These are phyloP conservation scores for Pocillopora grandis DNA, from an alignment of 92 coral and sea anemone species.

Conservation along the genomic window DNA sequence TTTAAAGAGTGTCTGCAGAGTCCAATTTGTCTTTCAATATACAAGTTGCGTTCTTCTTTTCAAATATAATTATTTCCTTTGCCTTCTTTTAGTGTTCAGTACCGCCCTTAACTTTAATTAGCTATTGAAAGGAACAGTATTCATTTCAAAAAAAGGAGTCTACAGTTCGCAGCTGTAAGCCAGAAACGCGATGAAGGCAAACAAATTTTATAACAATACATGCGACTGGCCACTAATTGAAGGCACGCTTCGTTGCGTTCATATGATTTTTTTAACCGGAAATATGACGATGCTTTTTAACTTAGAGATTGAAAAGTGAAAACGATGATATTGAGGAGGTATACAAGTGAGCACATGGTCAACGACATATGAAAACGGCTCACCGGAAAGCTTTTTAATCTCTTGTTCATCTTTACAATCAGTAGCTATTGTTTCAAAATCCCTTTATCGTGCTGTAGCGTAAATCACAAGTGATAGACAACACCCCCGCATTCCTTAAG, in stretches of 20 bases:
- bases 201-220: conserved; percentile 3
- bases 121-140: conserved; percentile 24
- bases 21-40: conserved; percentile 21
- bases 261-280: background rate
- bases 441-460: conserved; percentile 6
- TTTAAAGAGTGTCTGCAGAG: background rate
- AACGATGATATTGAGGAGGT: background rate
- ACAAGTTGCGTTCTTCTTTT: conserved; percentile 24
- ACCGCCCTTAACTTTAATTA: conserved; percentile 34
- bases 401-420: conserved; percentile 2
- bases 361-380: background rate
- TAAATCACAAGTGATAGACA: conserved; percentile 2
- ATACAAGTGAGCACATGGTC: background rate
- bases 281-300: background rate
- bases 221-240: conserved; percentile 24
- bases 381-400: conserved; percentile 6
- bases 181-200: background rate
- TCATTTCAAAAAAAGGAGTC: background rate
- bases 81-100: background rate
- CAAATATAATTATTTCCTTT: background rate
- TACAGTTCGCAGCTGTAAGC: conserved; percentile 8
- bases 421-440: conserved; percentile 21
- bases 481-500: conserved; percentile 16
- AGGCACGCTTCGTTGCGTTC: conserved; percentile 37
- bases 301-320: background rate